Percentiles rank a stretch among this genome's conserved stretches.
These are phyloP conservation scores for Oncorhynchus tshawytscha DNA, from an alignment of 2,113 vertebrate genomes.

Conservation along the genomic window DNA sequence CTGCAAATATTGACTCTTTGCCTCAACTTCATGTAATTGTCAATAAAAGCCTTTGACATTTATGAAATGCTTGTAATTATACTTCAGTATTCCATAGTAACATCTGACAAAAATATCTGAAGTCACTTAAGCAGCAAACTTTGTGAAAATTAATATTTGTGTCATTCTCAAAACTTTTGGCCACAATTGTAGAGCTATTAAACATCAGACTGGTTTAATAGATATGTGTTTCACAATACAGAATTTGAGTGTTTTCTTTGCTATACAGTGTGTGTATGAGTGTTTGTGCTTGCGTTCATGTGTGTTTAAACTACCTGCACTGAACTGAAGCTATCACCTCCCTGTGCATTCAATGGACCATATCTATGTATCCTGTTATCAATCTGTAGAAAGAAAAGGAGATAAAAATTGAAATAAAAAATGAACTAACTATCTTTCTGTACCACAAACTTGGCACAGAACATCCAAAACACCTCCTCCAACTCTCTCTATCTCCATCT, in stretches of 20 bases:
- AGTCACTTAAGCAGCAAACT: no score
- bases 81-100: no score
- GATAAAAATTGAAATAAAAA: slow-evolving; percentile 11
- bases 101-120: no score
- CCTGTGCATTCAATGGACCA: neutral
- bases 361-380: neutral
- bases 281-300: neutral
- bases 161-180: no score
- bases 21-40: no score
- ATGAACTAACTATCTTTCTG: neutral
- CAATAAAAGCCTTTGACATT: no score
- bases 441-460: slow-evolving; percentile 3
- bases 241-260: neutral
- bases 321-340: neutral
- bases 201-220: no score
- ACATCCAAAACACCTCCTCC: neutral
- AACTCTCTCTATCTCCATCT: neutral
- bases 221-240: neutral
- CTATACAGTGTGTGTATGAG: neutral
- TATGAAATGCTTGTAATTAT: no score
- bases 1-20: no score
- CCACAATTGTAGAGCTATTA: no score
- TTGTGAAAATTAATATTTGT: no score
- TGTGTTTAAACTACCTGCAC: neutral
- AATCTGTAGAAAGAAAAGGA: slow-evolving; percentile 12